Evolutionary conservation across 2,888 invertebrate species (phyloP).

Genomic region (Agapostemon virescens): DNA sequence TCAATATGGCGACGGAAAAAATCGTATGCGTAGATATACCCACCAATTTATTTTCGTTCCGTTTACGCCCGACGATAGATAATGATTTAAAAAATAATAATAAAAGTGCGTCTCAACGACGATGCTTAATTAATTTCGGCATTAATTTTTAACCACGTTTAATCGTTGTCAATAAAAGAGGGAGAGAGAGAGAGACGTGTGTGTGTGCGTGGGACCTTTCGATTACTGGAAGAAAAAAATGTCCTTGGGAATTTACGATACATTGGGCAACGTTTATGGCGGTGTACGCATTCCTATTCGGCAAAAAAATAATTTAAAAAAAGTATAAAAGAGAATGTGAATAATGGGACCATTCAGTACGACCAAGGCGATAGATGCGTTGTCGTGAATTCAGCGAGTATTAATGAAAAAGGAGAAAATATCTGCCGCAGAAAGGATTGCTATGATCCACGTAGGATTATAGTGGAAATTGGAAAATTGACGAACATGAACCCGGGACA

Average conservation of each 20-base stretch:
- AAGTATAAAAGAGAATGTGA: not conserved
- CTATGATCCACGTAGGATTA: constrained; percentile 25
- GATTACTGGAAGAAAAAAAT: constrained; percentile 33
- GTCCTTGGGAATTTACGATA: constrained; percentile 22
- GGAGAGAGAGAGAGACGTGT: not conserved
- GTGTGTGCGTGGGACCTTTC: constrained; percentile 13
- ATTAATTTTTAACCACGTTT: constrained; percentile 26
- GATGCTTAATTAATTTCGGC: constrained; percentile 13
- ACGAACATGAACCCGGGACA: constrained; percentile 37
- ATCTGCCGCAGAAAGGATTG: constrained; percentile 24
- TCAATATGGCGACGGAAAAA: constrained; percentile 70
- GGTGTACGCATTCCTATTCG: constrained; percentile 7
- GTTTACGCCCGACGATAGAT: constrained; percentile 40
- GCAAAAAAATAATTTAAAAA: not conserved
- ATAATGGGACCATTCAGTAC: constrained; percentile 16
- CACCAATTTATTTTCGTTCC: constrained; percentile 54
- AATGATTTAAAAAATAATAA: constrained; percentile 4
- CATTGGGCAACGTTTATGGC: not conserved
- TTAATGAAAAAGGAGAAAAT: constrained; percentile 22
- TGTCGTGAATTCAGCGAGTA: not conserved
- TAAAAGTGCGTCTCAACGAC: not conserved
- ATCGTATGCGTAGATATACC: constrained; percentile 44
- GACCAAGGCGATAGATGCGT: constrained; percentile 6
- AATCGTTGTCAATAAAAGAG: constrained; percentile 27
- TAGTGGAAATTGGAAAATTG: constrained; percentile 39